Conservation (phyloP, 2,113 vertebrate species). For the Pomatorhinus ruficollis region DNA sequence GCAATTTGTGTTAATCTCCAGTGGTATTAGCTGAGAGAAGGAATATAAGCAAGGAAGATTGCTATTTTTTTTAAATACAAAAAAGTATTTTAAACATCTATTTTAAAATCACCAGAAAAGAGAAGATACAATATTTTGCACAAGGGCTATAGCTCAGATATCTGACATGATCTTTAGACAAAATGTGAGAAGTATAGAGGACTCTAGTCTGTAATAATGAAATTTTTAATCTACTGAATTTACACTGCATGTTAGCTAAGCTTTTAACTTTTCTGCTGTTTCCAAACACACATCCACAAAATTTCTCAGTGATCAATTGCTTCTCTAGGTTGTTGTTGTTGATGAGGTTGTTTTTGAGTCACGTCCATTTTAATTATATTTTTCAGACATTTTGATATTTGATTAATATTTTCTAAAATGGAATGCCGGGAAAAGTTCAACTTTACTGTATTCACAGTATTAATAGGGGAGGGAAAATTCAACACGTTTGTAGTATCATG, state of each 20-base stretch:
- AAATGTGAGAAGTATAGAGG: not conserved
- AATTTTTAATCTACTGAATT: not conserved
- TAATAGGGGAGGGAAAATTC: not conserved
- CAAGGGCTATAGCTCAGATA: not conserved
- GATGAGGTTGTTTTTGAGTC: not conserved
- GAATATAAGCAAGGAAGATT: not conserved
- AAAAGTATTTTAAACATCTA: not conserved
- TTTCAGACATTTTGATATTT: not conserved
- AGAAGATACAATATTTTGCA: not conserved
- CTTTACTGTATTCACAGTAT: not conserved
- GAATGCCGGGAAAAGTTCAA: not conserved
- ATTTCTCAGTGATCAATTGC: not conserved
- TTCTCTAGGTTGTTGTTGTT: not conserved
- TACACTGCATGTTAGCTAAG: not conserved
- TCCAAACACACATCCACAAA: not conserved
- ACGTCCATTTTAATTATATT: not conserved
- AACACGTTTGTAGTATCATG: not conserved
- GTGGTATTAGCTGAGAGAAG: not conserved
- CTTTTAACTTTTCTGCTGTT: not conserved
- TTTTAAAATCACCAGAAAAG: not conserved
- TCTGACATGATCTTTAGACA: not conserved
- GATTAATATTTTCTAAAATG: not conserved
- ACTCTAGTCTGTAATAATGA: not conserved
- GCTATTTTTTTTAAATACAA: not conserved
- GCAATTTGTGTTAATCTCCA: conserved; percentile 13